Evolutionary conservation across 2,797 vertebrate species (phyloP).

Genomic region (Okamejei kenojei): DNA sequence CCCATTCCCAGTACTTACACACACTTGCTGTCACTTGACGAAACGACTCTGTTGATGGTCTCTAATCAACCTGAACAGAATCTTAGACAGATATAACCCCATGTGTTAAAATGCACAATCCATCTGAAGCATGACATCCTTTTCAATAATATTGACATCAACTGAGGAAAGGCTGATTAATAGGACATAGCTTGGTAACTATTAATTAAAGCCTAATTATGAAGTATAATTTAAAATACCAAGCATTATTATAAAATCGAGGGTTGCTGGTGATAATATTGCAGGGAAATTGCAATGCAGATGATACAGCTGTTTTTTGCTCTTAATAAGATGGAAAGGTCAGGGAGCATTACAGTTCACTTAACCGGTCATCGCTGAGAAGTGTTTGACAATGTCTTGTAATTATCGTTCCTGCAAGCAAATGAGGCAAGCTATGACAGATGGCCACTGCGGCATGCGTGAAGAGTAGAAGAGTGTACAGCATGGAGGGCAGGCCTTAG

Average conservation of each 20-base stretch:
- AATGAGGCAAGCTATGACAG: not conserved
- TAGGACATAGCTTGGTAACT: slow-evolving; percentile 17
- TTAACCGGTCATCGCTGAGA: not conserved
- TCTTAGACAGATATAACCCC: not conserved
- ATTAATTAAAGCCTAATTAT: slow-evolving; percentile 42
- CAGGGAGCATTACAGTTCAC: no score
- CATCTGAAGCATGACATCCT: not conserved
- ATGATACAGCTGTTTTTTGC: not conserved
- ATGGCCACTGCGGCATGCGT: not conserved
- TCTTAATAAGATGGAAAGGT: not conserved
- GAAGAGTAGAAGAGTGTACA: not conserved
- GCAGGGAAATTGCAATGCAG: no score
- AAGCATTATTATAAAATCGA: not conserved
- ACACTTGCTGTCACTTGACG: not conserved
- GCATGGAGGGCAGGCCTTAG: not conserved
- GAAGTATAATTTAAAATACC: not conserved
- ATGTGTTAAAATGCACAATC: not conserved
- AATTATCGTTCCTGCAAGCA: not conserved
- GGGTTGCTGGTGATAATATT: not conserved
- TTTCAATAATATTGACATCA: slow-evolving; percentile 35
- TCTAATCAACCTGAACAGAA: not conserved
- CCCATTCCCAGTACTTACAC: not conserved
- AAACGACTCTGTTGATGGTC: not conserved
- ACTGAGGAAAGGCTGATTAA: not conserved
- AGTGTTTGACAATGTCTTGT: not conserved